Evolutionary conservation across 2,797 vertebrate genomes (phyloP).

Genomic region (Acipenser ruthenus): DNA sequence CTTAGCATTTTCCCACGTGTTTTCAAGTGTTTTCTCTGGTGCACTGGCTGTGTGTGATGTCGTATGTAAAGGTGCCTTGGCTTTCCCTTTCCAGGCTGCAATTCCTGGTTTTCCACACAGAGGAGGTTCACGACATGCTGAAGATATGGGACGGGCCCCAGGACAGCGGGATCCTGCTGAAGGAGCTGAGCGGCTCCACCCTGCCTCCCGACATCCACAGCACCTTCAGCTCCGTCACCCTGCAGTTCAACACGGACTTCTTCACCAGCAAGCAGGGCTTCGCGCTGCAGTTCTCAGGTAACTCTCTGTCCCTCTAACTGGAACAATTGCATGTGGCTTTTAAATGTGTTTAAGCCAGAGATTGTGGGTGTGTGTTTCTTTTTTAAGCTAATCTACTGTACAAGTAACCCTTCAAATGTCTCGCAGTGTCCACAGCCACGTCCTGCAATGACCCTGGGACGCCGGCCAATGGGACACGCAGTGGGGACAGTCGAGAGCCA

Average conservation of each 20-base stretch:
- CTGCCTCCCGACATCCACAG: slow-evolving; percentile 83
- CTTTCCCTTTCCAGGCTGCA: slow-evolving; percentile 66
- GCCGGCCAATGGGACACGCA: slow-evolving; percentile 87
- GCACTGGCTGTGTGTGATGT: slow-evolving; percentile 9
- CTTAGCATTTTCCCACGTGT: slow-evolving; percentile 22
- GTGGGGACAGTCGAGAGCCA: slow-evolving; percentile 83
- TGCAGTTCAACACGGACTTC: slow-evolving; percentile 97
- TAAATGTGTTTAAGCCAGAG: too few relatives aligned
- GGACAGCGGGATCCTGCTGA: slow-evolving; percentile 85
- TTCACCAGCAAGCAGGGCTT: slow-evolving; percentile 99
- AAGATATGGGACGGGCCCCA: slow-evolving; percentile 92
- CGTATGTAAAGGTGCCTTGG: background rate
- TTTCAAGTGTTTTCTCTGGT: slow-evolving; percentile 13
- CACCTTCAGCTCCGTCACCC: slow-evolving; percentile 84
- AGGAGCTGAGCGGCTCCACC: slow-evolving; percentile 77
- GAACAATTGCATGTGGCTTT: background rate
- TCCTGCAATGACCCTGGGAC: slow-evolving; percentile 93
- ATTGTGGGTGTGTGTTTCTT: slow-evolving; percentile 11
- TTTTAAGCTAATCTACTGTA: too few relatives aligned
- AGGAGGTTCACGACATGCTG: slow-evolving; percentile 89
- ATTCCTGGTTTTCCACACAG: slow-evolving; percentile 94
- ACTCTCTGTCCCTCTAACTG: slow-evolving; percentile 18
- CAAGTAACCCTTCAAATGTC: background rate
- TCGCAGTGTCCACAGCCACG: slow-evolving; percentile 83
- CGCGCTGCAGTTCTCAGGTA: slow-evolving; percentile 90